Base-by-base conservation (phyloP, 2,113 vertebrate genomes). In the Panthera leo region DNA sequence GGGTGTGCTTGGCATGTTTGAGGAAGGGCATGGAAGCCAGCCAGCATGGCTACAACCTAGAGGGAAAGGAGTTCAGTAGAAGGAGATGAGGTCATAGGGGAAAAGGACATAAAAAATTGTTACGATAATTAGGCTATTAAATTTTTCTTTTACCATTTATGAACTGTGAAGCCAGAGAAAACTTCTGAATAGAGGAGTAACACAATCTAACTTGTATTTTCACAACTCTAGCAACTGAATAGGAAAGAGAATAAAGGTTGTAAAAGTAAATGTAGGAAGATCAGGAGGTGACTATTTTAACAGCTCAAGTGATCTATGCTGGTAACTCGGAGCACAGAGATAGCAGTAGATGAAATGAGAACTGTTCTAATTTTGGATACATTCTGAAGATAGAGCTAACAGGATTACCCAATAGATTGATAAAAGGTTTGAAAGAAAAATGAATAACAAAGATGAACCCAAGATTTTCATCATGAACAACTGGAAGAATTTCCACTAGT, bases 281-380 rank as follows among this genome's bases (percentile, higher is more conserved):
- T 13, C 19, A 78, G 9, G 14, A 61, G 12, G 4, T 39, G 15
- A 15, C n/a, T 55, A 3, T 31, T 45, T 1, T 48, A 67, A 48
- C 31, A 70, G 7, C 9, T 27, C 14, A 14, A 5, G 34, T 51
- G 78, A 82, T 34, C 9, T 42, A 21, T 6, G 48, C 21, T 42
- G 18, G 1, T 58, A 71, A 23, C 5, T 36, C 18, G 61, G 25
- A 25, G 9, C 6, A 16, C 5, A 27, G 7, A 0, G 6, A 23
- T 31, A 36, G 9, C 58, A 36, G 14, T 11, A 14, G 23, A 70
- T 42, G 55, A 67, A 5, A 13, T 2, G 36, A 68, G 15, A 63
- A 7, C 11, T 42, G 0, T 19, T 51, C n/a, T 84, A 3, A 8
- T 39, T 76, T 89, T 5, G 13, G 27, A 1, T 92, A 5, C 34